These are phyloP conservation scores for Tenthredo livida DNA, from an alignment of 2,888 invertebrate species.

Conservation along the genomic window DNA sequence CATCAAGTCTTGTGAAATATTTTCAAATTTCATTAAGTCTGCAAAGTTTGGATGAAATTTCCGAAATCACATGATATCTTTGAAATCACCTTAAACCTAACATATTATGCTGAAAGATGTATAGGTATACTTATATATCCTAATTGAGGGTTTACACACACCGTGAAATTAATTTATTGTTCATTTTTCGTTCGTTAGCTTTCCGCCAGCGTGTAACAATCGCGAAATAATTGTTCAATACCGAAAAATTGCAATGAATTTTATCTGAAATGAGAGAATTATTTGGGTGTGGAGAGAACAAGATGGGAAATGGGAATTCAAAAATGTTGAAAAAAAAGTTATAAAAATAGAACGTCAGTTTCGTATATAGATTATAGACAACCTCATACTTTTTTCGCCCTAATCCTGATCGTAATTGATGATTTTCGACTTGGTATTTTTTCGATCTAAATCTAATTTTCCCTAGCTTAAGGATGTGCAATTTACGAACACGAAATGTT, in stretches of 20 bases:
- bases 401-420: too few species aligned
- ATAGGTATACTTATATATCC: not conserved
- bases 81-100: not conserved
- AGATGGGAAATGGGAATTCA: too few species aligned
- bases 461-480: not conserved
- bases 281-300: too few species aligned
- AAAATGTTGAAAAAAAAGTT: not conserved
- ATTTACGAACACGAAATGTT: not conserved
- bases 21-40: not conserved
- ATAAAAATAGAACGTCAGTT: not conserved
- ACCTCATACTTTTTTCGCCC: not conserved
- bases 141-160: not conserved
- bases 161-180: not conserved
- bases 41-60: not conserved
- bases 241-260: not conserved
- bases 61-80: not conserved
- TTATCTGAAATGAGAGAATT: not conserved
- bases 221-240: not conserved
- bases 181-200: not conserved
- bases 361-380: not conserved
- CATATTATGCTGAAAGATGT: not conserved
- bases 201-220: not conserved
- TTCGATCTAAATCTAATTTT: not conserved
- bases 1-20: not conserved
- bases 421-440: not conserved